Evolutionary conservation across 2,797 vertebrate genomes (phyloP), one percentile per base, ranked within the genome.

Genomic region (Poeciliopsis gracilis): DNA sequence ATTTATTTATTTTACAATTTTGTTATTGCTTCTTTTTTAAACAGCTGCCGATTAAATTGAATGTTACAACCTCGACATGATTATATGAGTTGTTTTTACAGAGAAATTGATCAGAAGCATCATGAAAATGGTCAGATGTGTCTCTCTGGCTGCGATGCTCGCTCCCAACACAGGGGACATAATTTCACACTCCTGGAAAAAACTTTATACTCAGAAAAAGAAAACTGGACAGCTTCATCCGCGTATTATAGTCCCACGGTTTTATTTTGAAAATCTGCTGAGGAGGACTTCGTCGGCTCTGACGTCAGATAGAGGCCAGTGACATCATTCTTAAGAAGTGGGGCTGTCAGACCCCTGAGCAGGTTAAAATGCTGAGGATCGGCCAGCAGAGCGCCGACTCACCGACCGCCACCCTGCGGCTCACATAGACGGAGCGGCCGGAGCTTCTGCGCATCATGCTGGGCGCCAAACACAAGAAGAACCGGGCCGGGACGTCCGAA

Each of bases 391-490:
- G 36, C 63, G 36, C 7, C 33, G 8, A 20, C 2, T 66, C 33
- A 1, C 33, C 8, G 33, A 38, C 16, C 18, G 8, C 36, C 36
- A 38, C 7, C 63, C 63, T 38, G 63, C 63, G 63, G 20, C 63
- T 20, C 20, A 12, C 71, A 33, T 49, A 33, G 16, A 33, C 30
- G 28, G 28, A 33, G 70, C 16, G 70, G 15, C 47, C 46, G 16
- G 28, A 30, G n/a, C 73, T 23, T 13, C 57, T 63, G 59, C 59
- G 9, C 77, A 90, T 43, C n/a, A 95, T 96, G 95, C 70, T 94
- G 86, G 90, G 93, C 51, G 89, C 73, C 78, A 89, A 55, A 49
- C 90, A 91, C 82, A 94, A 90, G 84, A 92, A 86, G 87, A 93
- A 89, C 67, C 90, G 87, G 85, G 85, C 89, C 45, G 88, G 90